Evolutionary conservation across 2,888 invertebrate genomes (phyloP), one percentile per base, ranked within the genome.

Genomic region (Agrochola circellaris): DNA sequence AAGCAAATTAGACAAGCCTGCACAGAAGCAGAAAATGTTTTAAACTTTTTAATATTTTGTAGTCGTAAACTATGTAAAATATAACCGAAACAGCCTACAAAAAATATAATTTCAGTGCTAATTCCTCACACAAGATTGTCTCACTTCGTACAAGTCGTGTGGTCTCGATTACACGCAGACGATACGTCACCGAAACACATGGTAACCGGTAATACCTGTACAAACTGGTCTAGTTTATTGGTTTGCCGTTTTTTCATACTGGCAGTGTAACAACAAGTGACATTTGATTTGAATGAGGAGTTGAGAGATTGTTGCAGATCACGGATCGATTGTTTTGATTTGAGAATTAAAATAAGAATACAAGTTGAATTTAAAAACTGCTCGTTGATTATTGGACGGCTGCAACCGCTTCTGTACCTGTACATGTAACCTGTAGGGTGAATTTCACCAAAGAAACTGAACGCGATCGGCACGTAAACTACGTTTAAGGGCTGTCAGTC

Each of bases 201-300:
- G 73, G n/a, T 34, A 81, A 75, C 83, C 64, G 73, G 83, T 75
- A 67, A 75, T 70, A 77, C 75, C 79, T 54, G 82, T 60, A 62
- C 13, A n/a, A 73, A 75, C 79, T 54, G 73, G 79, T 66, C 45
- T 26, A 51, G 17, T 23, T 72, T 67, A 82, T 75, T 34, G 45
- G 58, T 26, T 34, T 13, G 30, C 48, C 0, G 30, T 42, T 70
- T 56, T 68, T 64, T 70, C 17, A 15, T 34, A n/a, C 62, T 56
- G 11, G n/a, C 30, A 42, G 48, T 42, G 30, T 75, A 48, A 23
- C 54, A 48, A 65, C 75, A 48, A 65, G 48, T 66, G 17, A 30
- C 2, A 58, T 75, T 38, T 58, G 8, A 2, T 30, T n/a, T 60
- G 48, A 75, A 58, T 65, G 56, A 30, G 17, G 38, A 48, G 13